A percentile compares a stretch with the other conserved stretches of the same genome.
Conservation (phyloP, 2,888 invertebrate species). For the Microdon myrmicae region DNA sequence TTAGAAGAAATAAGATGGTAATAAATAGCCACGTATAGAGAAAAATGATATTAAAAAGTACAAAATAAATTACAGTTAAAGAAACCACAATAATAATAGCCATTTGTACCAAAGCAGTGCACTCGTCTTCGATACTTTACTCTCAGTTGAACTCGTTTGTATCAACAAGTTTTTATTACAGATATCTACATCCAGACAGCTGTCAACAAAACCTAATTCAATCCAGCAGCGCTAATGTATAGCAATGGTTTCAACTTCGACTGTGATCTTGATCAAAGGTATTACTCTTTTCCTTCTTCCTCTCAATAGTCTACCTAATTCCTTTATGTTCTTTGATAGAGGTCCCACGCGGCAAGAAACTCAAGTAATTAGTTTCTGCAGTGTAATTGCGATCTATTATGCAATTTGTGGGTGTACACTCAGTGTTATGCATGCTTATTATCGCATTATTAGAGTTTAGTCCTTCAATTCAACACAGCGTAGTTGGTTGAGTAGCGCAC, state of each 20-base stretch:
- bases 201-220: too few relatives aligned
- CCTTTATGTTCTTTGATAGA: neutral
- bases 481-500: conserved; percentile 55
- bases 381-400: conserved; percentile 38
- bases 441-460: conserved; percentile 34
- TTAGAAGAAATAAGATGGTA: too few relatives aligned
- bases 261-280: conserved; percentile 41
- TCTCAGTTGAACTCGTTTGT: too few relatives aligned
- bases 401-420: conserved; percentile 37
- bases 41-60: too few relatives aligned
- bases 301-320: neutral
- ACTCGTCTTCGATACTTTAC: too few relatives aligned
- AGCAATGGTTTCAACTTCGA: conserved; percentile 44
- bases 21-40: too few relatives aligned
- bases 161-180: too few relatives aligned
- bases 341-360: conserved; percentile 9
- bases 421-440: conserved; percentile 32
- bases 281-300: too few relatives aligned
- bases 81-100: too few relatives aligned
- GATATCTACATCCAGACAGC: too few relatives aligned
- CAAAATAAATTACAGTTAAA: too few relatives aligned
- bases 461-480: conserved; percentile 14
- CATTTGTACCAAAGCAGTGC: too few relatives aligned
- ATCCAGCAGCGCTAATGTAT: conserved; percentile 41
- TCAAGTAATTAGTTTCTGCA: conserved; percentile 28